These are phyloP conservation scores for Margarornis squamiger DNA, from an alignment of 2,797 vertebrate genomes.

Conservation along the genomic window DNA sequence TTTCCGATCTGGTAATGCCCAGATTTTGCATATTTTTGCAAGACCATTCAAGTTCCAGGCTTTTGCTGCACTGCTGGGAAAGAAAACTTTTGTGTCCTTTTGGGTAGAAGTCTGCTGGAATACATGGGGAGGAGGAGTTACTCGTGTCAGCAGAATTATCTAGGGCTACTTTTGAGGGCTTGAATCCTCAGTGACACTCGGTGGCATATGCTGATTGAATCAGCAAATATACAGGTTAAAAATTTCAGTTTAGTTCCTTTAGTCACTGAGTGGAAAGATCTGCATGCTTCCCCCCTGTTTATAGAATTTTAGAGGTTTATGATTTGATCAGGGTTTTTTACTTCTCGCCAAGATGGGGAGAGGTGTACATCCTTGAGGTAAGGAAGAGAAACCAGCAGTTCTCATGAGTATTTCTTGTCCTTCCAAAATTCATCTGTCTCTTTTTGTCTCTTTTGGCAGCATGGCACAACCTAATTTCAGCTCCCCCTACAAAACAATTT, in stretches of 20 bases:
- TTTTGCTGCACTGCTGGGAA: not conserved
- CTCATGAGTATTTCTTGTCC: conserved; percentile 8
- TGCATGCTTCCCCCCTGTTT: not conserved
- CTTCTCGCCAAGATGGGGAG: not conserved
- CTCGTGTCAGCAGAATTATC: not conserved
- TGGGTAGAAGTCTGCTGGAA: not conserved
- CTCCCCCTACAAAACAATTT: conserved; percentile 47
- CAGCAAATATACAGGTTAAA: not conserved
- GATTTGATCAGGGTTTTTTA: not conserved
- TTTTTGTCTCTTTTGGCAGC: conserved; percentile 27
- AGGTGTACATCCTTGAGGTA: not conserved
- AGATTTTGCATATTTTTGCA: not conserved
- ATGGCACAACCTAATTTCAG: conserved; percentile 33
- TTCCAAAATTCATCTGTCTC: conserved; percentile 14
- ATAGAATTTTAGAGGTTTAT: not conserved
- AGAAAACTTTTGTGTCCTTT: not conserved
- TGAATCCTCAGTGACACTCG: not conserved
- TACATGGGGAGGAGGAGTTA: not conserved
- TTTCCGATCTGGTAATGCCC: not conserved
- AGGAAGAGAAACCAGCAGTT: not conserved
- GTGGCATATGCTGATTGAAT: not conserved
- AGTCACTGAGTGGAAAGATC: not conserved
- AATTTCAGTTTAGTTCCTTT: not conserved
- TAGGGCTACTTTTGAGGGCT: not conserved
- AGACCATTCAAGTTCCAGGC: not conserved